These are phyloP conservation scores for Alca torda DNA, from an alignment of 2,797 vertebrate species.

Conservation along the genomic window DNA sequence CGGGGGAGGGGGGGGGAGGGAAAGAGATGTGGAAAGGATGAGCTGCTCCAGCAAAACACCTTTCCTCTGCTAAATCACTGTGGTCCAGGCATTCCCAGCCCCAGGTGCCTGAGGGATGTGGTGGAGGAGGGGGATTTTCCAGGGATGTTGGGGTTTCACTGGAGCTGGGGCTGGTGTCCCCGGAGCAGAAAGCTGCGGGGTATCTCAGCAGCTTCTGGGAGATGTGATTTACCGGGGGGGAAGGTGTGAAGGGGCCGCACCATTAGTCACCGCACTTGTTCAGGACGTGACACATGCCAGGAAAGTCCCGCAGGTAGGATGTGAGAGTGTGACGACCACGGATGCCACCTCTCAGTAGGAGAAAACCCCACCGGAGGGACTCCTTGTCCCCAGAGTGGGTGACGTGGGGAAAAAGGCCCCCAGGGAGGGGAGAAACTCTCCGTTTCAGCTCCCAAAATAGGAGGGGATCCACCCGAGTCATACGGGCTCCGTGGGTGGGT, in stretches of 20 bases:
- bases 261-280: rapidly evolving
- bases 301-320: background rate
- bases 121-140: background rate
- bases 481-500: rapidly evolving
- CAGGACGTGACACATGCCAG: rapidly evolving
- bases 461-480: rapidly evolving
- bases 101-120: background rate
- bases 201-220: background rate
- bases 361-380: rapidly evolving
- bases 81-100: background rate
- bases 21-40: background rate
- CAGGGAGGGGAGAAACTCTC: rapidly evolving
- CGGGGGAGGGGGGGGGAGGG: rapidly evolving
- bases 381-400: no score
- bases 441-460: background rate
- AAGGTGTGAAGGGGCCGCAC: background rate
- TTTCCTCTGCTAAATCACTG: background rate
- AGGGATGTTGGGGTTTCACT: rapidly evolving
- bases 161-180: background rate
- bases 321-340: rapidly evolving
- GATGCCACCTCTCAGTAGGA: background rate
- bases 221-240: background rate
- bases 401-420: background rate
- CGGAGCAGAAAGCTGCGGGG: rapidly evolving
- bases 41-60: background rate